A percentile compares a stretch with the other conserved stretches of the same genome.
Conservation (phyloP, 2,888 invertebrate genomes). For the Lasioglossum villosulum region DNA sequence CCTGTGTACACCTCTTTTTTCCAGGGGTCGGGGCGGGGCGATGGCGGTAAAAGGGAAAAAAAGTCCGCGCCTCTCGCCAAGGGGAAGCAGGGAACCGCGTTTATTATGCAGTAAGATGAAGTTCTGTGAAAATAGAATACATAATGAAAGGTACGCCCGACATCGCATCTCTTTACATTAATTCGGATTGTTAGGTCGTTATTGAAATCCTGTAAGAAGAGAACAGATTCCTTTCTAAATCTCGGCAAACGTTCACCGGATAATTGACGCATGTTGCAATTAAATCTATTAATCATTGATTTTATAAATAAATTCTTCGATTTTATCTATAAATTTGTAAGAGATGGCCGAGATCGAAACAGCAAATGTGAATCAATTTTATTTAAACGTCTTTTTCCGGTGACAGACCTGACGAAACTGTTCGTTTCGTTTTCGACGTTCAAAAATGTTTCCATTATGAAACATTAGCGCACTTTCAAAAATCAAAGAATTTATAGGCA, state of each 20-base stretch:
- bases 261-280: background rate
- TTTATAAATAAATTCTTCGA: too few species aligned
- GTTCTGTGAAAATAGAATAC: slow-evolving; percentile 47
- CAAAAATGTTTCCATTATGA: too few species aligned
- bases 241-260: background rate
- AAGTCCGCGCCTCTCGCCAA: slow-evolving; percentile 15
- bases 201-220: slow-evolving; percentile 36
- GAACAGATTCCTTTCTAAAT: slow-evolving; percentile 14
- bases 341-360: too few species aligned
- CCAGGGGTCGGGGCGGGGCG: background rate
- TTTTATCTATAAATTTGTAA: too few species aligned
- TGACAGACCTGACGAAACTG: too few species aligned
- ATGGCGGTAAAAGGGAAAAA: background rate
- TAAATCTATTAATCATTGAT: too few species aligned
- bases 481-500: too few species aligned
- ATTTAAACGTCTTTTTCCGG: too few species aligned
- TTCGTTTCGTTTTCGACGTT: too few species aligned
- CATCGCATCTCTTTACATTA: slow-evolving; percentile 20
- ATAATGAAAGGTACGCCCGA: slow-evolving; percentile 39
- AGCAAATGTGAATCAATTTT: too few species aligned
- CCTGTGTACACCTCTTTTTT: background rate
- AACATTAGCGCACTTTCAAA: too few species aligned
- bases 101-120: slow-evolving; percentile 56
- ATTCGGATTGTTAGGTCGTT: slow-evolving; percentile 19
- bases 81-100: slow-evolving; percentile 20